phyloP scores from a whole-genome alignment of 2,113 vertebrate species.

The Xerus inauris region DNA sequence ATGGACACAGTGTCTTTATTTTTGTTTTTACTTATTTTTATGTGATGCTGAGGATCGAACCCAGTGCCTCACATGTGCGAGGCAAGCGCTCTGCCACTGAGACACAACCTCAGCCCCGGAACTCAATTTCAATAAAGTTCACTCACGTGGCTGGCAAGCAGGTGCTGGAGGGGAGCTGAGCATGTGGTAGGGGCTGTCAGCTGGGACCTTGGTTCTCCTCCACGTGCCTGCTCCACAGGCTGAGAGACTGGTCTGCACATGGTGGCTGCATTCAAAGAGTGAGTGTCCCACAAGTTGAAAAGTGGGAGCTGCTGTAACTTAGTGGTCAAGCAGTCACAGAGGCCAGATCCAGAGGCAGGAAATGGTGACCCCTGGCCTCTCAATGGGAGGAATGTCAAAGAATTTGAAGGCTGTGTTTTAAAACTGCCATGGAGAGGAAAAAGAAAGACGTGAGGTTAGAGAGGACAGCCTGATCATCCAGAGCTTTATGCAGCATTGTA shows the following conservation, averaged over 20 bases:
- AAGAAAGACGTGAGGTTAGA: not conserved
- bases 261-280: not conserved
- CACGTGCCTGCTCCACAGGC: not conserved
- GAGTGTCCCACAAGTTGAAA: not conserved
- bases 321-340: not conserved
- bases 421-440: not conserved
- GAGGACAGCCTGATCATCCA: not conserved
- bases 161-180: no score
- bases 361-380: not conserved
- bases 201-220: not conserved
- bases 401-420: not conserved
- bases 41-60: no score
- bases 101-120: no score
- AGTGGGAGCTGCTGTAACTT: not conserved
- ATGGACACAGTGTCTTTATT: no score
- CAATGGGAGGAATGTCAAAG: not conserved
- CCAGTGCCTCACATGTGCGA: no score
- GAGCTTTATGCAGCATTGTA: not conserved
- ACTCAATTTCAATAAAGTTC: not conserved
- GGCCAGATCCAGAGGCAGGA: not conserved
- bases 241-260: not conserved
- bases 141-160: not conserved
- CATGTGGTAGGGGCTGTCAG: rapidly evolving
- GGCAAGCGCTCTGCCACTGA: no score
- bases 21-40: no score